phyloP scores from a whole-genome alignment of 1,140 invertebrate species.

The Physella acuta region DNA sequence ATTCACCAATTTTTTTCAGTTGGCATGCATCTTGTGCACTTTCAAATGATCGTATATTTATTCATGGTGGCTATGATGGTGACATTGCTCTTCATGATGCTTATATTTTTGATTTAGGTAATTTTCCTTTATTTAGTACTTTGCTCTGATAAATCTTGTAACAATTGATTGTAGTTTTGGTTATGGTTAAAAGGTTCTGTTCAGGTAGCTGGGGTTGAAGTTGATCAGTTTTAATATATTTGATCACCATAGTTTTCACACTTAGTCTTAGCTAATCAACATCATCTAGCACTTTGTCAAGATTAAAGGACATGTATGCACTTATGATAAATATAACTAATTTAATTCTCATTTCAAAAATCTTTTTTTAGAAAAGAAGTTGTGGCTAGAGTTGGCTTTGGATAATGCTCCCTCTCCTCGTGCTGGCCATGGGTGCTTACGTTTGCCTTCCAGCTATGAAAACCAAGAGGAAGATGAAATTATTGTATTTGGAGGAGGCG shows the following conservation, averaged over 20 bases:
- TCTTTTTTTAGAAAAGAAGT: conserved; percentile 11
- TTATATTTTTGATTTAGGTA: conserved; percentile 53
- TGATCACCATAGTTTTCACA: no score
- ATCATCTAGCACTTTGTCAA: no score
- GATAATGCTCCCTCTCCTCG: conserved; percentile 41
- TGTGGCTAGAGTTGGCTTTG: conserved; percentile 44
- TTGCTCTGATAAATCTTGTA: no score
- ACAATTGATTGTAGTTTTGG: no score
- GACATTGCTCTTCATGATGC: conserved; percentile 52
- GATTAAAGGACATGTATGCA: no score
- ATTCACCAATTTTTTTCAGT: conserved; percentile 30
- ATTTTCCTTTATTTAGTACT: conserved; percentile 19
- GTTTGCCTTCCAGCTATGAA: conserved; percentile 51
- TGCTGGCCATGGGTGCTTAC: conserved; percentile 49
- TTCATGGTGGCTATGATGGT: conserved; percentile 58
- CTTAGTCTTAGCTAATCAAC: no score
- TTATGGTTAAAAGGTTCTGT: no score
- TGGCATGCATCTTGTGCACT: conserved; percentile 57
- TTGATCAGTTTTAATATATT: no score
- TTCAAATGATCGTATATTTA: conserved; percentile 45
- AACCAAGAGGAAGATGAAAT: conserved; percentile 54
- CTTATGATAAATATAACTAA: no score
- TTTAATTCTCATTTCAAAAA: no score
- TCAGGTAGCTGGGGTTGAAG: no score
- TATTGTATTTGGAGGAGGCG: conserved; percentile 56